These are phyloP conservation scores for Aradophagus sp. DNA, from an alignment of 1,140 invertebrate species.

Conservation along the genomic window DNA sequence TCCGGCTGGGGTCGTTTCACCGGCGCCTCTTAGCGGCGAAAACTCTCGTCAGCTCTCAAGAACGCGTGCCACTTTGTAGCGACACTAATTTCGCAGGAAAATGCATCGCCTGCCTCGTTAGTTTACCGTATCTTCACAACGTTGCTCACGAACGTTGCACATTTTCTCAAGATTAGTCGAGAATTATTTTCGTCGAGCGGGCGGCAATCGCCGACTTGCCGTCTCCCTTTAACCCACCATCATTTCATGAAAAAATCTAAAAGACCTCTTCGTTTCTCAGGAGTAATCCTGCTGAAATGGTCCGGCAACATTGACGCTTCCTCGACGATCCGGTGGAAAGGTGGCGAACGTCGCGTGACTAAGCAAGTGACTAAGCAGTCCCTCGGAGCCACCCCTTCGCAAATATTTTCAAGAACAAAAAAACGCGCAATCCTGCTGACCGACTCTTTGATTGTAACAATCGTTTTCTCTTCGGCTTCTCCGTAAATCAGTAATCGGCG, in stretches of 20 bases:
- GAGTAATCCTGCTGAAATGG: no score
- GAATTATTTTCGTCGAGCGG: constrained; percentile 13
- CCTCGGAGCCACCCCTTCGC: no score
- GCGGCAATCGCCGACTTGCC: background rate
- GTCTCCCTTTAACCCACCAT: constrained; percentile 1
- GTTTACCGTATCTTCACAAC: constrained; percentile 25
- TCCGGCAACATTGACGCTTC: no score
- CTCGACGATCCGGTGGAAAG: no score
- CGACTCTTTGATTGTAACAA: no score
- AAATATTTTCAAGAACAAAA: no score
- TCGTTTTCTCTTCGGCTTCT: constrained; percentile 13
- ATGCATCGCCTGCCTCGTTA: constrained; percentile 48
- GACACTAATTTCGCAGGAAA: constrained; percentile 50
- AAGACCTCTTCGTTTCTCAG: no score
- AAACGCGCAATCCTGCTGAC: no score
- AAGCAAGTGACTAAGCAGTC: no score
- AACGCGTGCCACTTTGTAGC: constrained; percentile 45
- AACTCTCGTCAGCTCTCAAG: constrained; percentile 32
- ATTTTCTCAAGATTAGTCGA: constrained; percentile 32
- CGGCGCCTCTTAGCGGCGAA: constrained; percentile 28
- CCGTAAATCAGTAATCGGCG: constrained; percentile 22
- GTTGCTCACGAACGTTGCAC: constrained; percentile 26
- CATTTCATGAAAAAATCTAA: constrained; percentile 11
- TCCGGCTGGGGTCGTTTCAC: constrained; percentile 17
- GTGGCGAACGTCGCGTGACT: no score